Evolutionary conservation across 2,113 vertebrate species (phyloP).

Genomic region (Ictalurus punctatus): DNA sequence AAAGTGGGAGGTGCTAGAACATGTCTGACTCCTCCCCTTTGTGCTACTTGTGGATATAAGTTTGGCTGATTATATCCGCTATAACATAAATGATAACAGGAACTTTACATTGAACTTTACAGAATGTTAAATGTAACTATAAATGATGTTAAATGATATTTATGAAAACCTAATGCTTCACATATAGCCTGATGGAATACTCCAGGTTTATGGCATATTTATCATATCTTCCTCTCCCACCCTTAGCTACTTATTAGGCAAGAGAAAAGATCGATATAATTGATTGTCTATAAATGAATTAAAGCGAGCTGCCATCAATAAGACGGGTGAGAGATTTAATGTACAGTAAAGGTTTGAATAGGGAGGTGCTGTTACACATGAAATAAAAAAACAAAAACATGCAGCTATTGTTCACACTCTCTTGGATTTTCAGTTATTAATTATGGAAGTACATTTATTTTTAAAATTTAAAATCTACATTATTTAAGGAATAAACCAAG

Average conservation of each 20-base stretch:
- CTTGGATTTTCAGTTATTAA: neutral
- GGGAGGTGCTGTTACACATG: neutral
- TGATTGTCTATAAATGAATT: slow-evolving; percentile 87
- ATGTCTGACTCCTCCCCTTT: neutral
- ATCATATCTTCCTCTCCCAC: slow-evolving; percentile 6
- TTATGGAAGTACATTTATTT: neutral
- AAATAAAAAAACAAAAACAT: neutral
- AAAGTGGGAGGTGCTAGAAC: neutral
- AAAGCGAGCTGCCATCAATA: slow-evolving; percentile 76
- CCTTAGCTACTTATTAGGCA: slow-evolving; percentile 68
- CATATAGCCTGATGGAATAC: neutral
- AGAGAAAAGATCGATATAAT: slow-evolving; percentile 85
- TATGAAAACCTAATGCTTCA: neutral
- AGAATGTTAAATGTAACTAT: neutral
- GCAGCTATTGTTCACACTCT: neutral
- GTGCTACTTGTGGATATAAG: neutral
- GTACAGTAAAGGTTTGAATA: slow-evolving; percentile 57
- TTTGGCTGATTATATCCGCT: neutral
- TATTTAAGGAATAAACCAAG: neutral
- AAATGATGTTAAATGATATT: neutral
- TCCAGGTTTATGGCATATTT: neutral
- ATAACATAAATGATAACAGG: neutral
- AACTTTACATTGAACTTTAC: neutral
- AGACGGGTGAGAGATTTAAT: slow-evolving; percentile 66
- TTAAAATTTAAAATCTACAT: neutral